Conservation (phyloP, 2,113 vertebrate species). For the Cottus gobio region DNA sequence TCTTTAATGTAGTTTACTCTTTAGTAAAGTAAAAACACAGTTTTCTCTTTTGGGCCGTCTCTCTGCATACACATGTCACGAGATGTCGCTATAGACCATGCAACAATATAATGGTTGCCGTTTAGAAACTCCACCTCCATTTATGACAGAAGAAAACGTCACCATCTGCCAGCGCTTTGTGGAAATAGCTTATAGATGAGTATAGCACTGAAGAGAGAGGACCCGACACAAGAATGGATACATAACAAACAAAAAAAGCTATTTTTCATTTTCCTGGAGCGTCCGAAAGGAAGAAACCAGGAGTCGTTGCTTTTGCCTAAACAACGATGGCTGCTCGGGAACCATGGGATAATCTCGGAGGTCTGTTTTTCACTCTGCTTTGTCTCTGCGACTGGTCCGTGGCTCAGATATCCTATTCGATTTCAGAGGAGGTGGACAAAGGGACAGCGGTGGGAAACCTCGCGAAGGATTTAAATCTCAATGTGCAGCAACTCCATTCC, state of each 20-base stretch:
- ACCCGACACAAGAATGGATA: background rate
- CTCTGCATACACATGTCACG: conserved; percentile 21
- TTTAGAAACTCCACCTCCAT: conserved; percentile 52
- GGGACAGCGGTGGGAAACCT: conserved; percentile 82
- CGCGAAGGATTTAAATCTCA: conserved; percentile 80
- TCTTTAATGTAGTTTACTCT: background rate
- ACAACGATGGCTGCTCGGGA: conserved; percentile 60
- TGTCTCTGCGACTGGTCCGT: conserved; percentile 67
- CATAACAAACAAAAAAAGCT: background rate
- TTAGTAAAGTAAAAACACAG: rapidly evolving
- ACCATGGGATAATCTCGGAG: conserved; percentile 32
- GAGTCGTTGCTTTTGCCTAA: background rate
- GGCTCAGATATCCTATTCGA: conserved; percentile 77
- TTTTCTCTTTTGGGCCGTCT: background rate
- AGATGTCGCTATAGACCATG: conserved; percentile 78
- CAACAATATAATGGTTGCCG: background rate
- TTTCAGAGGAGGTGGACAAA: conserved; percentile 80
- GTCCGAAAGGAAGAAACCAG: background rate
- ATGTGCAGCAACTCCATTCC: conserved; percentile 65
- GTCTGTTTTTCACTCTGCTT: conserved; percentile 61
- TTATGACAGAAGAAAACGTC: conserved; percentile 48
- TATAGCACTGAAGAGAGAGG: background rate
- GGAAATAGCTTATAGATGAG: conserved; percentile 14
- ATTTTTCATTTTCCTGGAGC: background rate
- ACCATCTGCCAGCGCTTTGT: conserved; percentile 53